Evolutionary conservation across 2,888 invertebrate species (phyloP), one percentile per base, ranked within the genome.

Genomic region (Cloeon dipterum): DNA sequence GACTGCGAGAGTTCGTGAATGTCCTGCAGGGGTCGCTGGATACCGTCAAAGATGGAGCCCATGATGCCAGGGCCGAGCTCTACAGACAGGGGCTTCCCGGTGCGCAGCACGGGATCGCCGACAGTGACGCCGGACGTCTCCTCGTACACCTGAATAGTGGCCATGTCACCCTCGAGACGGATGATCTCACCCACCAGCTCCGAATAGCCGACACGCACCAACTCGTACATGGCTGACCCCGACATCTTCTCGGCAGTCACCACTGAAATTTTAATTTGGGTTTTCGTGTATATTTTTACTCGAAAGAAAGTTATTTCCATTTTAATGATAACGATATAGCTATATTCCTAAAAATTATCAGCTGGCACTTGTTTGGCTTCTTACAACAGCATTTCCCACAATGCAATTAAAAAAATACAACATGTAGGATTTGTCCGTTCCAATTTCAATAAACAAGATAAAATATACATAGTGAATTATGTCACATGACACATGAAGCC

Each of bases 131-230:
- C 98, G 36, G 96, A 94, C 47, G 82, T 88, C 61, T 88, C 86
- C 55, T 88, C 86, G 57, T 88, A 88, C 45, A 88, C 79, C 72
- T 99, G 98, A 59, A 98, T 96, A 48, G 98, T 99, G 42, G 98
- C 98, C 81, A 93, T 85, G 62, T 99, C 98, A 41, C 94, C 94
- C 63, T 99, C 98, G 44, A 99, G 70, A 62, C 98, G 79, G 62
- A 99, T 99, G 62, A 99, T 99, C 67, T 99, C 98, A 45, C 98
- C 98, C 13, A 99, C 98, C 51, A 99, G 66, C 61, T 98, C 94
- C 49, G 75, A 73, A 63, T 99, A 94, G 2, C 98, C 98, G 29
- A 99, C 98, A 48, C 98, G 76, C 44, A 99, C 98, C 65, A 99
- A 61, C 65, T 98, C 98, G 75, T 96, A 98, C 94, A 98, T 98